phyloP scores from a whole-genome alignment of 2,113 vertebrate genomes.

The Cheilinus undulatus region DNA sequence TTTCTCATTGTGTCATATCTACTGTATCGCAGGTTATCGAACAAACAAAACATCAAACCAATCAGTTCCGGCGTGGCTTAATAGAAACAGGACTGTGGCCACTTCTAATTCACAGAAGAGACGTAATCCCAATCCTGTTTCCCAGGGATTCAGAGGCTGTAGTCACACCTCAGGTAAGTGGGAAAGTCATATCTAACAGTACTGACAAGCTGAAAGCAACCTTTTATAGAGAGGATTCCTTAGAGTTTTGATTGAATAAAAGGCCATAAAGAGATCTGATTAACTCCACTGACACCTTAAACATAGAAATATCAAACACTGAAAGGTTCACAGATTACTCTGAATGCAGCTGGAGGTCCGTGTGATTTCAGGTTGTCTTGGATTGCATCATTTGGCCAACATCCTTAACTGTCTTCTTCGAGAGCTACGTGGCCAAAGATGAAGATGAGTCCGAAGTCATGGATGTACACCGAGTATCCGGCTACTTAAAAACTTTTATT shows the following conservation, averaged over 20 bases:
- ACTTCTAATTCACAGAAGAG: slow-evolving; percentile 44
- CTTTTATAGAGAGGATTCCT: too few relatives aligned
- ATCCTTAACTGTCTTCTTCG: slow-evolving; percentile 39
- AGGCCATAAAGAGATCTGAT: not conserved
- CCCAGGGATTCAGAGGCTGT: slow-evolving; percentile 56
- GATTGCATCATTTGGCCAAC: slow-evolving; percentile 58
- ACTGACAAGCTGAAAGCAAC: not conserved
- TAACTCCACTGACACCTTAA: not conserved
- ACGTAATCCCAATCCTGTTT: slow-evolving; percentile 59
- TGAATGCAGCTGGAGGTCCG: not conserved
- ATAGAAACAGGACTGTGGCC: slow-evolving; percentile 57
- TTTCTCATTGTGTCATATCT: not conserved
- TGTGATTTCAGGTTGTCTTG: slow-evolving; percentile 60
- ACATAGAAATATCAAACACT: not conserved
- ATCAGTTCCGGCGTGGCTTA: slow-evolving; percentile 42
- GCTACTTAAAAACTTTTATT: slow-evolving; percentile 56
- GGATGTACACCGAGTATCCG: slow-evolving; percentile 44
- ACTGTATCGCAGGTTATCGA: slow-evolving; percentile 39
- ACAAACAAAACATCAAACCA: slow-evolving; percentile 42
- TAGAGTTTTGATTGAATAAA: too few relatives aligned
- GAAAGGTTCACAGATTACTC: not conserved
- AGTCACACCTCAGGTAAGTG: slow-evolving; percentile 58
- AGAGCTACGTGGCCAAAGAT: slow-evolving; percentile 4
- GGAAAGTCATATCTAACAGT: not conserved
- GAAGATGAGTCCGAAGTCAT: not conserved